Evolutionary conservation across 37 sponge, comb jelly and placozoan genomes (phyloP).

Genomic region (Ianthella basta): DNA sequence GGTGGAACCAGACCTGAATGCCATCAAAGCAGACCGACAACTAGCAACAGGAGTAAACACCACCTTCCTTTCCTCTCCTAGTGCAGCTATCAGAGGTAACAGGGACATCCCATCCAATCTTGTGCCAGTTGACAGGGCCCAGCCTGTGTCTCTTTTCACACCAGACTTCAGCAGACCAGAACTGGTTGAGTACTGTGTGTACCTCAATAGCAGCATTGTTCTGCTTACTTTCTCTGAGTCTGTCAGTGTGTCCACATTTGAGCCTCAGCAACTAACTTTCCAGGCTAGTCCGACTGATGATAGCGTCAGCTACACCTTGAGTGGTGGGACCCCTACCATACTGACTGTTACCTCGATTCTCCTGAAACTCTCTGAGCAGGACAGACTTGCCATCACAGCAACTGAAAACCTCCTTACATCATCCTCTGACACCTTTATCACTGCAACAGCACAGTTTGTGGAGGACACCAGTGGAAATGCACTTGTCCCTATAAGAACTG

Average conservation of each 20-base stretch:
- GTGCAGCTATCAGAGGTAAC: conserved; percentile 64
- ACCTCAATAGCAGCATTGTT: conserved; percentile 64
- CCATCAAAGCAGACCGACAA: conserved; percentile 61
- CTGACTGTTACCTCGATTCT: conserved; percentile 55
- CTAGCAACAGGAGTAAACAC: conserved; percentile 62
- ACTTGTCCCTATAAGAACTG: conserved; percentile 57
- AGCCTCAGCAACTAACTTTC: conserved; percentile 77
- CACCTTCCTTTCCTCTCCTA: conserved; percentile 76
- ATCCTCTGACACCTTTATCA: conserved; percentile 68
- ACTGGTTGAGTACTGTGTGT: conserved; percentile 60
- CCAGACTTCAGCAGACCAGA: conserved; percentile 78
- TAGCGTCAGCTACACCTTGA: conserved; percentile 46
- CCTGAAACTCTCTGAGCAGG: conserved; percentile 4
- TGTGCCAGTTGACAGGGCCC: conserved; percentile 51
- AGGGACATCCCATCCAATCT: conserved; percentile 57
- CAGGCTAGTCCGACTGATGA: conserved; percentile 41
- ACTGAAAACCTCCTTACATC: conserved; percentile 49
- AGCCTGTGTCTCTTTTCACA: conserved; percentile 64
- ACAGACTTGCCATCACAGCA: conserved; percentile 61
- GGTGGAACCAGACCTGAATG: conserved; percentile 59
- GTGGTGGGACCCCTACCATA: conserved; percentile 55
- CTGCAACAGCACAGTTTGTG: conserved; percentile 70
- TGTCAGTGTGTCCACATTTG: conserved; percentile 70
- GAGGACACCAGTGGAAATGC: conserved; percentile 86
- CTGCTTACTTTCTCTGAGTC: conserved; percentile 83